These are phyloP conservation scores for Rhinogobius similis DNA, from an alignment of 2,113 vertebrate species.

Conservation along the genomic window DNA sequence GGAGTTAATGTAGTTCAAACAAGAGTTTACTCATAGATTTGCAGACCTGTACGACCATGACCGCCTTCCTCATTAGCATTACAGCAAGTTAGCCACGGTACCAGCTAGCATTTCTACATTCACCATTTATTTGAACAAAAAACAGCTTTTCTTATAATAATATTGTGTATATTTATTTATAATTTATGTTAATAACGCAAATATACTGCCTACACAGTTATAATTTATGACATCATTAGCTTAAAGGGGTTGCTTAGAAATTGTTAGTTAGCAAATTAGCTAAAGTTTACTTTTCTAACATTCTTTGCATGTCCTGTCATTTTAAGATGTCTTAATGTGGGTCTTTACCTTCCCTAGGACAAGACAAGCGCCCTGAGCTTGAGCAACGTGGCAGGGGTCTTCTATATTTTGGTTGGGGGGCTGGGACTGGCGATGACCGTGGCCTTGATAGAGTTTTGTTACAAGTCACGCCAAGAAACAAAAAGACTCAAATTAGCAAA, in stretches of 20 bases:
- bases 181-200: not conserved
- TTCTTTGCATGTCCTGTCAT: constrained; percentile 2
- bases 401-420: constrained; percentile 99
- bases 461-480: constrained; percentile 97
- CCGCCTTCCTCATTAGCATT: constrained; percentile 74
- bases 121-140: constrained; percentile 41
- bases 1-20: constrained; percentile 57
- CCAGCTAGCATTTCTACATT: constrained; percentile 59
- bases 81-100: constrained; percentile 43
- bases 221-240: not conserved
- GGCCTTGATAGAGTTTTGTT: constrained; percentile 99
- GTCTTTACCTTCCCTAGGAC: constrained; percentile 93
- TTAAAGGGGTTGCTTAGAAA: not conserved
- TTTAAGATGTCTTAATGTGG: constrained; percentile 55
- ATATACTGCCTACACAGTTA: not conserved
- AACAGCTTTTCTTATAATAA: not conserved
- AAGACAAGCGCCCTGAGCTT: constrained; percentile 99
- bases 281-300: not conserved
- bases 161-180: not conserved
- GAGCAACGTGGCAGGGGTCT: constrained; percentile 98
- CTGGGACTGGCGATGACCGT: constrained; percentile 99
- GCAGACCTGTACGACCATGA: constrained; percentile 86
- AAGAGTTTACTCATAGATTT: constrained; percentile 47
- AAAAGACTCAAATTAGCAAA: constrained; percentile 96
- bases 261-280: not conserved